phyloP scores from a whole-genome alignment of 1,140 invertebrate genomes.

The Caenorhabditis briggsae region DNA sequence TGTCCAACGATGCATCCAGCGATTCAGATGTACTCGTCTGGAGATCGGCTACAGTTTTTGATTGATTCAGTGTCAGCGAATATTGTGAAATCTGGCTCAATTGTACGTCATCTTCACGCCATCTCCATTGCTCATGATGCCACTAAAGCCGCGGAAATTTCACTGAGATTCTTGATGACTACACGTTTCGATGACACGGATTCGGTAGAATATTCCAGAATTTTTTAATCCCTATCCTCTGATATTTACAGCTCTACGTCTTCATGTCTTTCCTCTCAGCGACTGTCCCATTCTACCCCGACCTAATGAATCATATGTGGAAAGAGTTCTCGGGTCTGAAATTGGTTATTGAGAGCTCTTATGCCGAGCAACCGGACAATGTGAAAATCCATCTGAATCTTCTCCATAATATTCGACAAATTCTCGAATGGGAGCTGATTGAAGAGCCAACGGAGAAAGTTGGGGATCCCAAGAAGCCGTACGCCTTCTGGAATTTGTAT shows the following conservation, averaged over 20 bases:
- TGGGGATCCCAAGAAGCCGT: background rate
- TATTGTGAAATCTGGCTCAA: background rate
- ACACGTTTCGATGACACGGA: background rate
- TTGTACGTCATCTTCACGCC: constrained; percentile 58
- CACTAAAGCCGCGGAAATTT: constrained; percentile 60
- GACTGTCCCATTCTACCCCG: constrained; percentile 28
- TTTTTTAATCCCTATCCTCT: background rate
- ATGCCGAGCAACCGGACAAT: background rate
- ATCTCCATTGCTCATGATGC: constrained; percentile 29
- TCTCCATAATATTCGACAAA: constrained; percentile 6
- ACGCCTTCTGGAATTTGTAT: background rate
- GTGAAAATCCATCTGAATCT: background rate
- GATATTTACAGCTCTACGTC: constrained; percentile 33
- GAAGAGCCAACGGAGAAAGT: background rate
- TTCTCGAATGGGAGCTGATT: constrained; percentile 56
- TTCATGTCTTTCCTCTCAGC: constrained; percentile 13
- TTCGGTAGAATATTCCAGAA: background rate
- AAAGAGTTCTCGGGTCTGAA: background rate
- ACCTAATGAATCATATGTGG: constrained; percentile 3
- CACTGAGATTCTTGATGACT: constrained; percentile 36
- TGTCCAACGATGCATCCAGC: background rate
- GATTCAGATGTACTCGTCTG: constrained; percentile 8
- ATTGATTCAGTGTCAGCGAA: background rate
- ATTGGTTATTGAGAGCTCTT: background rate
- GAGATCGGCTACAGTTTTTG: background rate